Percentiles rank a stretch among this genome's conserved stretches.
Evolutionary conservation across 1,140 invertebrate species (phyloP).

Genomic region (Eulimnadia texana): DNA sequence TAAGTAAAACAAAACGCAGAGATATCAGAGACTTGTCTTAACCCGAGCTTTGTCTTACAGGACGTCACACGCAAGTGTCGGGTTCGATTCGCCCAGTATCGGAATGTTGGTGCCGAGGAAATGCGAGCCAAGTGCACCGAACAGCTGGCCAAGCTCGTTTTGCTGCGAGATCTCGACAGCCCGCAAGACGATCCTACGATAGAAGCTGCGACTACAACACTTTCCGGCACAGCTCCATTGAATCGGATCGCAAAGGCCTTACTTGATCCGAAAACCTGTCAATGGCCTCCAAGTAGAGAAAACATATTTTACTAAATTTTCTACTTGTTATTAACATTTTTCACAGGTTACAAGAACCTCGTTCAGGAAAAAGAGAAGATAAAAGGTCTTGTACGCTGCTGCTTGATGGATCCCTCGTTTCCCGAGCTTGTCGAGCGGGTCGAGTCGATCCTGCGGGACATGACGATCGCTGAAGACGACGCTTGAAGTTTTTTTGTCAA

Average conservation of each 20-base stretch:
- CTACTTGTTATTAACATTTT: constrained; percentile 3
- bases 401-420: constrained; percentile 6
- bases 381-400: not conserved
- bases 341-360: constrained; percentile 1
- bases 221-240: not conserved
- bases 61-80: not conserved
- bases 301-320: not conserved
- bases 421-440: not conserved
- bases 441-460: not conserved
- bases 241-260: not conserved
- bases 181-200: not conserved
- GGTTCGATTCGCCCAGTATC: not conserved
- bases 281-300: constrained; percentile 5
- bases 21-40: not conserved
- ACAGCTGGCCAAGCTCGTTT: not conserved
- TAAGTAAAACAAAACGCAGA: not conserved
- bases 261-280: not conserved
- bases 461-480: not conserved
- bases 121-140: not conserved
- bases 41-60: not conserved
- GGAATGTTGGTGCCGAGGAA: not conserved
- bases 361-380: not conserved
- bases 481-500: not conserved
- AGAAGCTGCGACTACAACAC: not conserved
- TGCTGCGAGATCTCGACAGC: not conserved